These are phyloP conservation scores for Poecilia wingei DNA, from an alignment of 2,797 vertebrate genomes.

Conservation along the genomic window DNA sequence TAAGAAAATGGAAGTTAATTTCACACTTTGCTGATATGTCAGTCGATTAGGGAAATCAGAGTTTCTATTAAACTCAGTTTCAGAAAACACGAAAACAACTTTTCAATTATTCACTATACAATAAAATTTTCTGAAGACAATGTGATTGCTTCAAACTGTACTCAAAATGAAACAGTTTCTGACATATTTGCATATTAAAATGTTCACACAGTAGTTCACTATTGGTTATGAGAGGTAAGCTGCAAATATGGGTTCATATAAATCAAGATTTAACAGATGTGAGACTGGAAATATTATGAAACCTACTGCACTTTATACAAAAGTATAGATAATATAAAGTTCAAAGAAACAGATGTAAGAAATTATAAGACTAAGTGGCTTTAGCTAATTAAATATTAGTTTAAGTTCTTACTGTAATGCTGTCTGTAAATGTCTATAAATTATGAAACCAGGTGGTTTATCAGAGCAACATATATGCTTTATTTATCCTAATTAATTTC, in stretches of 20 bases:
- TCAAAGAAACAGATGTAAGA: background rate
- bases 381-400: slow-evolving; percentile 2
- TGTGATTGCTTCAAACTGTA: background rate
- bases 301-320: background rate
- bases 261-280: background rate
- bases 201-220: background rate
- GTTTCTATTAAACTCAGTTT: background rate
- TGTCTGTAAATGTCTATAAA: slow-evolving; percentile 15
- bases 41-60: slow-evolving; percentile 23
- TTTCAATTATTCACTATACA: slow-evolving; percentile 19
- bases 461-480: slow-evolving; percentile 21
- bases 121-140: background rate
- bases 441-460: slow-evolving; percentile 3
- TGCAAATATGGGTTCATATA: background rate
- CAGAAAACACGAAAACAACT: slow-evolving; percentile 15
- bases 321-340: background rate
- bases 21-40: slow-evolving; percentile 15
- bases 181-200: slow-evolving; percentile 4
- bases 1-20: slow-evolving; percentile 8
- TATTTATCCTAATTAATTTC: slow-evolving; percentile 37
- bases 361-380: background rate
- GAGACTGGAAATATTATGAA: background rate
- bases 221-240: background rate
- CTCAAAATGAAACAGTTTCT: slow-evolving; percentile 1
- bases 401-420: background rate